Conservation (phyloP, 2,797 vertebrate genomes). For the Enteromius mattozi region DNA sequence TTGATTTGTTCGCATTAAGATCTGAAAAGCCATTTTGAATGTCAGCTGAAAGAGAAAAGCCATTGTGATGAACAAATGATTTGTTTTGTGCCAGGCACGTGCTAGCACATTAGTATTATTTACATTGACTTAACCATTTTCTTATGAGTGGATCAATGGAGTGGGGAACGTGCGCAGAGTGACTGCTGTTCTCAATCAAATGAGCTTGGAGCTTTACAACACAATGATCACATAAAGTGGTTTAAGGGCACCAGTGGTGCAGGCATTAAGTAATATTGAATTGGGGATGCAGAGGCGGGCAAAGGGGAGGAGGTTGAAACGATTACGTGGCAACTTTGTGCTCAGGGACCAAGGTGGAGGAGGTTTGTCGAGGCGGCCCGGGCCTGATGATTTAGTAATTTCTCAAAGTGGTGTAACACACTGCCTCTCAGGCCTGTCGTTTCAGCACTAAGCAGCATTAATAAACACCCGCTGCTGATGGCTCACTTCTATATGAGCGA, state of each 20-base stretch:
- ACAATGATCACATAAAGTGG: conserved; percentile 63
- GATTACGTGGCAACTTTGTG: conserved; percentile 53
- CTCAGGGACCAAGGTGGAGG: conserved; percentile 27
- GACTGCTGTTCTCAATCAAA: conserved; percentile 55
- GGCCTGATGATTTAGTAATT: conserved; percentile 68
- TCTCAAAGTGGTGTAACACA: conserved; percentile 66
- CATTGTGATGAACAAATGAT: conserved; percentile 5
- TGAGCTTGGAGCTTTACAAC: conserved; percentile 55
- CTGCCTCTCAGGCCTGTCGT: conserved; percentile 51
- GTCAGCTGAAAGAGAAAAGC: conserved; percentile 11
- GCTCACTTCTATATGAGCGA: conserved; percentile 53
- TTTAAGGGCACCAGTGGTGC: conserved; percentile 53
- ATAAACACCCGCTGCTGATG: conserved; percentile 59
- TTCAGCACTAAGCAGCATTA: conserved; percentile 55
- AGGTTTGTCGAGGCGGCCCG: conserved; percentile 51
- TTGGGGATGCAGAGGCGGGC: conserved; percentile 26
- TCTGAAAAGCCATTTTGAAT: conserved; percentile 24
- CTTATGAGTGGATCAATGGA: conserved; percentile 37
- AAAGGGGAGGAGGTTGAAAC: conserved; percentile 18
- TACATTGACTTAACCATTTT: conserved; percentile 45
- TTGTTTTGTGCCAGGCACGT: neutral
- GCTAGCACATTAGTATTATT: conserved; percentile 29
- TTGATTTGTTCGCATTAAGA: conserved; percentile 5
- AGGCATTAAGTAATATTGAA: conserved; percentile 53
- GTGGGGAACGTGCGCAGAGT: neutral